Percentiles rank a stretch among this genome's conserved stretches.
Conservation (phyloP, 2,888 invertebrate species). For the Megalurothrips usitatus region DNA sequence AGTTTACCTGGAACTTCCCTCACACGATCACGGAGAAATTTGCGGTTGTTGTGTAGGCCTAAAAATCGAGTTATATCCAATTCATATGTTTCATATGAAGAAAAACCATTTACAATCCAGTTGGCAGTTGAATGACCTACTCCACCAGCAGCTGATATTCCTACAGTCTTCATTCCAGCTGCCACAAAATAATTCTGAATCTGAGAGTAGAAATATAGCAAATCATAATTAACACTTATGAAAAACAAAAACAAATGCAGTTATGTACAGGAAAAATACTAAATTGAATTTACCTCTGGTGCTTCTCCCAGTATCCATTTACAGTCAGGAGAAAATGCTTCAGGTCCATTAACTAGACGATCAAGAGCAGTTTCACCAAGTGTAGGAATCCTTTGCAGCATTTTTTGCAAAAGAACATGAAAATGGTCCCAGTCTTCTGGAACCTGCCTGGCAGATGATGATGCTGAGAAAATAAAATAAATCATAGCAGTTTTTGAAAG, state of each 20-base stretch:
- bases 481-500: constrained; percentile 32
- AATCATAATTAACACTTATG: not conserved
- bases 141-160: constrained; percentile 92
- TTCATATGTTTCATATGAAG: constrained; percentile 80
- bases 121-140: constrained; percentile 88
- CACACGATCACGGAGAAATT: constrained; percentile 85
- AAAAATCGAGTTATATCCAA: constrained; percentile 85
- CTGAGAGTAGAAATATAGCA: constrained; percentile 46
- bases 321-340: constrained; percentile 95
- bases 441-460: constrained; percentile 55
- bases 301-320: constrained; percentile 93
- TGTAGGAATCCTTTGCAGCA: constrained; percentile 76
- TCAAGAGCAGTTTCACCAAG: constrained; percentile 71
- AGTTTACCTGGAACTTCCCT: constrained; percentile 80
- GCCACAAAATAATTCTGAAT: constrained; percentile 86
- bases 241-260: not conserved
- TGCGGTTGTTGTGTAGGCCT: constrained; percentile 89
- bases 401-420: constrained; percentile 77
- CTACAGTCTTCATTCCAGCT: constrained; percentile 93
- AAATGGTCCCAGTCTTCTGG: constrained; percentile 97
- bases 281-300: constrained; percentile 65
- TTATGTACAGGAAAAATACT: not conserved
- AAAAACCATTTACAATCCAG: constrained; percentile 75
- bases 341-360: constrained; percentile 80
- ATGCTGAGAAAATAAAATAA: constrained; percentile 36